Conservation (phyloP, 1,140 invertebrate species). For the Calliphora vicina region DNA sequence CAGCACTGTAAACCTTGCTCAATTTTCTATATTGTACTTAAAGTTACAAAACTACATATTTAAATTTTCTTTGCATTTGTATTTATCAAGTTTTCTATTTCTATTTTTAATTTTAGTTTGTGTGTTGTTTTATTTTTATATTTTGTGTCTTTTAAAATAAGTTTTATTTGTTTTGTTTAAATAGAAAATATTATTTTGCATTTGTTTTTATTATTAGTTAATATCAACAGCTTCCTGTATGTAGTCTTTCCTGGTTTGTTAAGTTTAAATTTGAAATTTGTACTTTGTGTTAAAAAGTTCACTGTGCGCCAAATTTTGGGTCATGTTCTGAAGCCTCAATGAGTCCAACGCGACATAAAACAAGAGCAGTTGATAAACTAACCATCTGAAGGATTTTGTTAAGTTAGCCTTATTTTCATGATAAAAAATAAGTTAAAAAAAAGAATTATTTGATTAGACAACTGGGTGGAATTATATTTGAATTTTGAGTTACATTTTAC, state of each 20-base stretch:
- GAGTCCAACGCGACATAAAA: too few relatives aligned
- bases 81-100: neutral
- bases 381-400: too few relatives aligned
- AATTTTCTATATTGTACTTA: neutral
- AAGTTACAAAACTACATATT: neutral
- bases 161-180: neutral
- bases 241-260: neutral
- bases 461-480: too few relatives aligned
- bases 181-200: constrained; percentile 17
- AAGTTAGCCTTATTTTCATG: too few relatives aligned
- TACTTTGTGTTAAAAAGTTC: neutral
- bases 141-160: too few relatives aligned
- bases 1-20: neutral
- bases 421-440: too few relatives aligned
- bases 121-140: constrained; percentile 3
- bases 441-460: too few relatives aligned
- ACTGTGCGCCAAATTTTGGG: too few relatives aligned
- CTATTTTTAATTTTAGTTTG: neutral
- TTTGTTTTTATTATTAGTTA: neutral
- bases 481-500: too few relatives aligned
- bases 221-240: neutral
- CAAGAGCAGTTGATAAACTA: too few relatives aligned
- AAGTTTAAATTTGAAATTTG: neutral
- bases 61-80: neutral
- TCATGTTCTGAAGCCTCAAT: too few relatives aligned